Base-by-base conservation (phyloP, 2,113 vertebrate species). In the Synchiropus splendidus region DNA sequence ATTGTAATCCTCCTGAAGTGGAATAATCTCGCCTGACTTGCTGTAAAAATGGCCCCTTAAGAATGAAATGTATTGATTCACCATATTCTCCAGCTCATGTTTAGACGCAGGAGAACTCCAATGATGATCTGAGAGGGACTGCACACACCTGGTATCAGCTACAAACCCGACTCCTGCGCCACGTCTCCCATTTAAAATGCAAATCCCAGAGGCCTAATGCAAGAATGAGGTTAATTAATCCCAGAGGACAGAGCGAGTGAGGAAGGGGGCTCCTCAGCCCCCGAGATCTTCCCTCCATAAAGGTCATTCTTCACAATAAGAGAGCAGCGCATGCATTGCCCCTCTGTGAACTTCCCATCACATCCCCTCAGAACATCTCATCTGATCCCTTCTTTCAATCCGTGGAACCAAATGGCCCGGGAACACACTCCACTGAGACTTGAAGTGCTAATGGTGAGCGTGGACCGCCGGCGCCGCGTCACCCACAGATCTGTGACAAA, bases 151-250 rank as follows among this genome's bases (percentile, higher is more conserved):
- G 72, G 40, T 39, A 31, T 17, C 52, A 33, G 46, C 61, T 27
- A 42, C 31, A 48, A 27, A 36, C 12, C 17, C n/a, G 6, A 16
- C 13, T 2, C 35, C 44, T 33, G 18, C 16, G 33, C 18, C 14
- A 72, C 12, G 16, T 51, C 31, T 60, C 37, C 36, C 47, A 49
- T 74, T 43, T 53, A 36, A 63, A 44, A 51, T 54, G 49, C 42
- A 70, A 62, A 60, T 71, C 65, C 67, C 58, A 59, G 21, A 42
- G 54, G 68, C 54, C 58, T 67, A 64, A 77, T 76, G 58, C 51
- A 37, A 62, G 55, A 79, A 76, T 69, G 62, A 51, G 75, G 70
- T 72, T 79, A 80, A 79, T 80, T 79, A 74, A 70, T 73, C 64
- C 74, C 54, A 61, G 58, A 63, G 75, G 80, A 80, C 61, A 75